Evolutionary conservation across 2,888 invertebrate species (phyloP).

Genomic region (Anodontia alba): DNA sequence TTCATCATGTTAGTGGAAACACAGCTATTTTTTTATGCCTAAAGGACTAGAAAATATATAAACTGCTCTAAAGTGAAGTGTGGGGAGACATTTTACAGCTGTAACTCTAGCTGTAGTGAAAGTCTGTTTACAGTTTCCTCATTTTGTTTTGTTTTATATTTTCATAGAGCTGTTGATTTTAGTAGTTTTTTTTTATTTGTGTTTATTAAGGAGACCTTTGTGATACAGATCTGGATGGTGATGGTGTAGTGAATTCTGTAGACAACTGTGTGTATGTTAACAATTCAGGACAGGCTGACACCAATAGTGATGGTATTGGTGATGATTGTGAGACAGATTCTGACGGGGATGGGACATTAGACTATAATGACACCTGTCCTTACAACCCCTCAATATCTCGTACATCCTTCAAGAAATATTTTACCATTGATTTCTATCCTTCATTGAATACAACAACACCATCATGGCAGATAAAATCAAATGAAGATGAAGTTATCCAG

Average conservation of each 20-base stretch:
- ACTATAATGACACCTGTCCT: constrained; percentile 92
- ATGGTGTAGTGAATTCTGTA: constrained; percentile 93
- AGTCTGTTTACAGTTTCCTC: too few relatives aligned
- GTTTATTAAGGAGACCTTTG: constrained; percentile 83
- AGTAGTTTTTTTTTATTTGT: too few relatives aligned
- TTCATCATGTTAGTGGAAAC: too few relatives aligned
- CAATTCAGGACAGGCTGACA: constrained; percentile 88
- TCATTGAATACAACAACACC: constrained; percentile 36
- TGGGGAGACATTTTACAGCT: too few relatives aligned
- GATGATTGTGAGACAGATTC: constrained; percentile 78
- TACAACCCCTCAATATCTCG: constrained; percentile 28
- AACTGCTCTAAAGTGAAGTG: too few relatives aligned
- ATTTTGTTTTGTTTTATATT: too few relatives aligned
- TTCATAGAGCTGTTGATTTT: too few relatives aligned
- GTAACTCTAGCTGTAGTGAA: too few relatives aligned
- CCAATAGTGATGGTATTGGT: constrained; percentile 64
- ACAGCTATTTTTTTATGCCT: too few relatives aligned
- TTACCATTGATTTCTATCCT: constrained; percentile 60
- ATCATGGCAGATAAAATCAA: constrained; percentile 59
- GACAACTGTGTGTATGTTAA: constrained; percentile 95
- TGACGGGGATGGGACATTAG: constrained; percentile 70
- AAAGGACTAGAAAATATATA: too few relatives aligned
- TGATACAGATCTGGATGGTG: constrained; percentile 86
- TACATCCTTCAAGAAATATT: constrained; percentile 55
- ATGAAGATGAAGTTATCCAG: constrained; percentile 67